These are phyloP conservation scores for Thecocarcelia acutangulata DNA, from an alignment of 2,888 invertebrate species.

Conservation along the genomic window DNA sequence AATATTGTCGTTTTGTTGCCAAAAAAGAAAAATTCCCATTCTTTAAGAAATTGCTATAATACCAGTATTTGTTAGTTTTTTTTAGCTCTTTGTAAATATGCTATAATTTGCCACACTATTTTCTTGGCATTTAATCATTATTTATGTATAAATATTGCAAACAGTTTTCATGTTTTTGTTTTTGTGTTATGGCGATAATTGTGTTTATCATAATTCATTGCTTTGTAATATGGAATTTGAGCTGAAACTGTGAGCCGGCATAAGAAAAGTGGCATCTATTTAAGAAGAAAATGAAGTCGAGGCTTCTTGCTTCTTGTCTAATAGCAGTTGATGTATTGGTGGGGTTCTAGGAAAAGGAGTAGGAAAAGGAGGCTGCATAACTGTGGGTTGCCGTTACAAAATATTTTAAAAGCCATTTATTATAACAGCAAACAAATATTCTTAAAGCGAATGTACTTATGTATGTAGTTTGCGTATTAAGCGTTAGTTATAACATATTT, in stretches of 20 bases:
- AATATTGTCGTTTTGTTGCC: conserved; percentile 5
- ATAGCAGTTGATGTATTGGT: conserved; percentile 32
- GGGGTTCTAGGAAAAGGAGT: conserved; percentile 26
- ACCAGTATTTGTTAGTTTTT: neutral
- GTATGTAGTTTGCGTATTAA: conserved; percentile 35
- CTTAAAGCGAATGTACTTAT: conserved; percentile 24
- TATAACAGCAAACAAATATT: conserved; percentile 46
- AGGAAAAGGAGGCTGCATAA: conserved; percentile 20
- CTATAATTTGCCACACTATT: conserved; percentile 20
- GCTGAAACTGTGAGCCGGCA: neutral
- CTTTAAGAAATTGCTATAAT: neutral
- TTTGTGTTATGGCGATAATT: conserved; percentile 54
- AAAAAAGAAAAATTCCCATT: conserved; percentile 18
- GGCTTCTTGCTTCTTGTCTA: neutral
- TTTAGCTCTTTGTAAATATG: neutral
- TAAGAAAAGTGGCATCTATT: neutral
- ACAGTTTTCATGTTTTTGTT: conserved; percentile 30
- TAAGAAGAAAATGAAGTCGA: neutral
- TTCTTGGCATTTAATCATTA: conserved; percentile 21
- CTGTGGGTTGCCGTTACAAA: conserved; percentile 68
- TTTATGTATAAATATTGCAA: conserved; percentile 45
- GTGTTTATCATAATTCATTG: conserved; percentile 54
- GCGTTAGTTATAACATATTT: conserved; percentile 42
- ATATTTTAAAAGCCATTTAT: conserved; percentile 66
- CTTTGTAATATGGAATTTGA: conserved; percentile 1